These are phyloP conservation scores for Seriola dumerili DNA, from an alignment of 2,113 vertebrate species.

Conservation along the genomic window DNA sequence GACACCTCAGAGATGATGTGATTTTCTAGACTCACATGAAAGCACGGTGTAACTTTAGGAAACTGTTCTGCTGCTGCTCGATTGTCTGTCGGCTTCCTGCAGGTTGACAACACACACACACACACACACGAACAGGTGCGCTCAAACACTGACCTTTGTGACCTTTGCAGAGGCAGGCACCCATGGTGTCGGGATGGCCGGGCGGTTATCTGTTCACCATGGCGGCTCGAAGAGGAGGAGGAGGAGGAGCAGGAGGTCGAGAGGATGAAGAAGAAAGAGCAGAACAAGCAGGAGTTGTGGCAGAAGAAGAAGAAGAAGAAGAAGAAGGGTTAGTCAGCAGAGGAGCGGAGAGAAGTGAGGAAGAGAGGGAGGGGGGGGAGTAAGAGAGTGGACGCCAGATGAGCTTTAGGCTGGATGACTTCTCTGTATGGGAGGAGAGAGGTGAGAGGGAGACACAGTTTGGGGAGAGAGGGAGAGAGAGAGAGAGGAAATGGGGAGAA, in stretches of 20 bases:
- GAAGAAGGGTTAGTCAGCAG: conserved; percentile 37
- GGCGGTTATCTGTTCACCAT: conserved; percentile 86
- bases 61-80: not conserved
- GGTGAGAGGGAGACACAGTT: conserved; percentile 50
- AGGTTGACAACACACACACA: conserved; percentile 28
- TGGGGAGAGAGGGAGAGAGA: conserved; percentile 30
- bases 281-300: not conserved
- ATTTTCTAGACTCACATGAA: not conserved
- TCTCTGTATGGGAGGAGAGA: conserved; percentile 52
- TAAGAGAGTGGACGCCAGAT: conserved; percentile 33
- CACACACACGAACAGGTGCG: conserved; percentile 52
- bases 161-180: conserved; percentile 87
- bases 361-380: conserved; percentile 37
- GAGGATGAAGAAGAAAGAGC: conserved; percentile 11
- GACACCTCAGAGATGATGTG: no score
- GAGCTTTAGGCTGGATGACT: conserved; percentile 57
- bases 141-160: conserved; percentile 86
- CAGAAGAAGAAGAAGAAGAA: conserved; percentile 16
- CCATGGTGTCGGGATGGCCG: conserved; percentile 80
- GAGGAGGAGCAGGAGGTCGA: conserved; percentile 5
- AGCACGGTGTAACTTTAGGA: conserved; percentile 34
- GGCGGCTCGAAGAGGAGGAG: conserved; percentile 60
- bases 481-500: conserved; percentile 56
- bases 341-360: conserved; percentile 53
- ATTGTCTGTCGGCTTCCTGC: not conserved